Evolutionary conservation across 2,113 vertebrate genomes (phyloP), one percentile per base, ranked within the genome.

Genomic region (Syngnathus floridae): DNA sequence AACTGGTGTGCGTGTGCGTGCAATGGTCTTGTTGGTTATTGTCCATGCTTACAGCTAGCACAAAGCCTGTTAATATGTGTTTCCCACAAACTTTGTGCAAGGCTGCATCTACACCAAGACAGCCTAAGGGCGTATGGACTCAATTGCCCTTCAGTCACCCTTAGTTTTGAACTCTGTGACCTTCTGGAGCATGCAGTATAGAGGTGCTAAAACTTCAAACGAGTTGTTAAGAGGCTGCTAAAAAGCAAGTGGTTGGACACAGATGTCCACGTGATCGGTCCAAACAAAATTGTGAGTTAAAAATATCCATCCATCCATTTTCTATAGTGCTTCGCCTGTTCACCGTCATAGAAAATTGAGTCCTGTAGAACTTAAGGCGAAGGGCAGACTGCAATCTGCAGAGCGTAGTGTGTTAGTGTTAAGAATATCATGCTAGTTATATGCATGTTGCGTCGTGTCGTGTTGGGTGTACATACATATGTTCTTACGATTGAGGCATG

Each of bases 11-110:
- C 62, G 58, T 60, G 62, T 41, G 40, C 10, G 40, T 41, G 40
- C 11, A 9, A 55, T 48, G 0, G 59, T 63, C 65, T 48, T 51
- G 26, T 2, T 7, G 26, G 10, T 59, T 75, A 52, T 67, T 75
- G 16, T 74, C 66, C 67, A 77, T 62, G 70, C 81, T 78, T 84
- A 73, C 82, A 74, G 71, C 43, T 69, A 82, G 84, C 82, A 87
- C 13, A 74, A 78, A 62, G 68, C 79, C 26, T 10, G 56, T 73
- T 69, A 7, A 3, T 66, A 61, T 68, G 74, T 74, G 71, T 80
- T 84, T 84, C 74, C 74, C 68, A 46, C 52, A 59, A 37, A 7
- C 70, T 69, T 54, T 73, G 65, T 78, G 71, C 73, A 4, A 35
- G 19, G 46, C 48, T 26, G 70, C 21, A 48, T 69, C 64, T 64